Percentiles rank a stretch among this genome's conserved stretches.
These are phyloP conservation scores for Bradypodion pumilum DNA, from an alignment of 2,797 vertebrate genomes.

Conservation along the genomic window DNA sequence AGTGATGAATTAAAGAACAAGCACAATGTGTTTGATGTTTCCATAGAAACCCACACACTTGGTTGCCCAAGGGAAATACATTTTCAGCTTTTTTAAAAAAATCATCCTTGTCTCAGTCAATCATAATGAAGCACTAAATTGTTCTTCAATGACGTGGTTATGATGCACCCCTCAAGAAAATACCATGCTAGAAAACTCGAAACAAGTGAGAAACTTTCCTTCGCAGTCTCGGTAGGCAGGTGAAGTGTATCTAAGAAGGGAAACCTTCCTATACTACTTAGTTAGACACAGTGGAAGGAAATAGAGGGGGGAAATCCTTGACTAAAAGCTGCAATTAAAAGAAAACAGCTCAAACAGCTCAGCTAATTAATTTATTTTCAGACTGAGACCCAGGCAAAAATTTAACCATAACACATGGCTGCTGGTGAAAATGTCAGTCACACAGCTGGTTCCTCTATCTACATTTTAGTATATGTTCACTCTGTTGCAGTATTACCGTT, in stretches of 20 bases:
- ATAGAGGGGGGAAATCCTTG: not conserved
- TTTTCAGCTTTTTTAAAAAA: conserved; percentile 2
- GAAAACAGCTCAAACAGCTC: not conserved
- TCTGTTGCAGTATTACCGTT: not conserved
- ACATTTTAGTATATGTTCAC: not conserved
- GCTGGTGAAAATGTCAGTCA: not conserved
- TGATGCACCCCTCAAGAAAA: not conserved
- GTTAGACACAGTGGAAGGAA: not conserved
- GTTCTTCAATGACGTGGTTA: not conserved
- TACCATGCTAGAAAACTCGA: not conserved
- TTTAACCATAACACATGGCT: not conserved
- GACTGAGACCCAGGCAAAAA: not conserved
- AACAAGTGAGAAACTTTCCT: not conserved
- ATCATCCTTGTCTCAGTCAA: conserved; percentile 20
- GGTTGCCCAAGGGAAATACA: conserved; percentile 10
- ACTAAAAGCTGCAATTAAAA: not conserved
- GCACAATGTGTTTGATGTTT: conserved; percentile 1
- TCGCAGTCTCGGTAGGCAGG: conserved; percentile 7
- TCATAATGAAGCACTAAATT: conserved; percentile 25
- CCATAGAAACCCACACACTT: conserved; percentile 14
- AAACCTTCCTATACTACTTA: conserved; percentile 7
- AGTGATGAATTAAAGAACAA: not conserved
- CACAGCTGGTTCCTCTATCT: not conserved
- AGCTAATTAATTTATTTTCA: not conserved
- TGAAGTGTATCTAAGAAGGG: not conserved